Conservation (phyloP, 2,888 invertebrate species). For the Tholera decimalis region DNA sequence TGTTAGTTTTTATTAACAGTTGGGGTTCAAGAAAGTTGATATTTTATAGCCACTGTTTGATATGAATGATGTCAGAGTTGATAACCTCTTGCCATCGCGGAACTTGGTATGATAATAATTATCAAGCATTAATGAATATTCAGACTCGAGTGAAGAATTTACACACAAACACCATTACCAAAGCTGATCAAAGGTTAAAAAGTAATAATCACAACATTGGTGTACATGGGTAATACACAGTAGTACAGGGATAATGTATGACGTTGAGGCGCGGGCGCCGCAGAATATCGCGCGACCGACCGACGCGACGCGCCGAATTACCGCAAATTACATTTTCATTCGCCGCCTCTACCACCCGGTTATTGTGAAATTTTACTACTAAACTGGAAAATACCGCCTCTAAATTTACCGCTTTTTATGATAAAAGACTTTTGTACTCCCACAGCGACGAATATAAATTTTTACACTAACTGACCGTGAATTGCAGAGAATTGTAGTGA, state of each 20-base stretch:
- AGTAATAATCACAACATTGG: constrained; percentile 28
- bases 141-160: not conserved
- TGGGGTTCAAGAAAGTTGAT: constrained; percentile 41
- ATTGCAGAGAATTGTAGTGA: constrained; percentile 68
- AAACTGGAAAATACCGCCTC: constrained; percentile 69
- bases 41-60: constrained; percentile 35
- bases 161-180: constrained; percentile 4
- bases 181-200: constrained; percentile 7
- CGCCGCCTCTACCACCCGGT: constrained; percentile 72
- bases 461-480: constrained; percentile 65
- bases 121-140: constrained; percentile 14
- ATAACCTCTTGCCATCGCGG: constrained; percentile 42
- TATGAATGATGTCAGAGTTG: constrained; percentile 46
- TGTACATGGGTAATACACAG: no score
- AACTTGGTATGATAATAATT: constrained; percentile 26
- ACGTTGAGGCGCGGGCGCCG: constrained; percentile 42
- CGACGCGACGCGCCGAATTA: constrained; percentile 78
- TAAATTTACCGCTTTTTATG: constrained; percentile 67
- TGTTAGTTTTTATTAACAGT: constrained; percentile 32
- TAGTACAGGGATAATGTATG: constrained; percentile 26
- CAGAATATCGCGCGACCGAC: constrained; percentile 59
- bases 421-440: constrained; percentile 57
- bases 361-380: constrained; percentile 74
- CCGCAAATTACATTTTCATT: constrained; percentile 89
- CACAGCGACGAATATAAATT: constrained; percentile 63